phyloP scores from a whole-genome alignment of 1,140 invertebrate species.

The Brachionus koreanus region DNA sequence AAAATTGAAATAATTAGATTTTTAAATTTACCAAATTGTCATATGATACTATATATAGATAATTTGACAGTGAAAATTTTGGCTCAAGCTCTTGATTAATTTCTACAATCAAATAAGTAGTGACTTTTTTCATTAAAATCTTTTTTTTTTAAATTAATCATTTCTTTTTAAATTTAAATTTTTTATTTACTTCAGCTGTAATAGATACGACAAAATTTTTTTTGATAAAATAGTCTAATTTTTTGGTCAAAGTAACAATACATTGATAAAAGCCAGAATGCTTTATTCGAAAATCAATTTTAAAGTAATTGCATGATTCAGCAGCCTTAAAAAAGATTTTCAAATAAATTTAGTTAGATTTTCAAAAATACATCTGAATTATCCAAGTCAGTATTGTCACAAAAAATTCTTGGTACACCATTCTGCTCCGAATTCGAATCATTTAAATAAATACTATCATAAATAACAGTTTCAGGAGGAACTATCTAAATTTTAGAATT shows the following conservation, averaged over 20 bases:
- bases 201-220: constrained; percentile 10
- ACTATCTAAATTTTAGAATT: neutral
- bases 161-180: neutral
- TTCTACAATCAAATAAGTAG: neutral
- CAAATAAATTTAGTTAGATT: neutral
- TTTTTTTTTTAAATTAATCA: neutral
- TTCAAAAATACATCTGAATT: constrained; percentile 34
- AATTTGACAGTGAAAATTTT: neutral
- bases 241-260: neutral
- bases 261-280: constrained; percentile 12
- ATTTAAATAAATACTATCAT: constrained; percentile 15
- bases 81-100: neutral
- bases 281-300: neutral
- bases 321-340: neutral
- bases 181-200: neutral
- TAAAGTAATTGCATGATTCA: neutral
- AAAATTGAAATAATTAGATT: neutral
- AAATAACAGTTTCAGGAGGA: neutral
- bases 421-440: constrained; percentile 22
- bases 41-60: neutral
- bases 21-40: neutral
- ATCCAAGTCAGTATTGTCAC: neutral
- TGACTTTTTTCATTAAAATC: neutral
- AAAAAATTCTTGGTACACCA: constrained; percentile 6
- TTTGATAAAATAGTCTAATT: neutral